Evolutionary conservation across 2,113 vertebrate genomes (phyloP).

Genomic region (Chaetura pelagica): DNA sequence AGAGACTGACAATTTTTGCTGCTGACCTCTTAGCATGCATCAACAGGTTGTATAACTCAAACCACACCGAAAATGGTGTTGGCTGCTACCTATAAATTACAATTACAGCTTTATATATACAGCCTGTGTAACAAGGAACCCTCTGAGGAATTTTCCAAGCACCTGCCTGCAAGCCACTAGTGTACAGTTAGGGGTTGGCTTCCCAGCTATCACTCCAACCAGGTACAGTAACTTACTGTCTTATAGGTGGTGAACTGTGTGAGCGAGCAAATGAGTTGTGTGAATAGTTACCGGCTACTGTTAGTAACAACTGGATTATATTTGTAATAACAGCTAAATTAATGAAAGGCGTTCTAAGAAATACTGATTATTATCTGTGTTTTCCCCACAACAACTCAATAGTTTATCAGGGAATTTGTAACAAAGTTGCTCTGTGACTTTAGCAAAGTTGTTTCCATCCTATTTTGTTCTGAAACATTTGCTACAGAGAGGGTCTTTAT

Average conservation of each 20-base stretch:
- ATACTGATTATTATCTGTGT: background rate
- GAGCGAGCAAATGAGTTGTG: background rate
- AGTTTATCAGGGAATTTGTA: background rate
- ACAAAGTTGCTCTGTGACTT: background rate
- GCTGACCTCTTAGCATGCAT: rapidly evolving
- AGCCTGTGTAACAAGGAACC: background rate
- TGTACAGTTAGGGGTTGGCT: background rate
- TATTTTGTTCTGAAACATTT: background rate
- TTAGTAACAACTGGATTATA: background rate
- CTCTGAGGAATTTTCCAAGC: background rate
- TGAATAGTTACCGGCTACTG: background rate
- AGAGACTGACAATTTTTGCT: background rate
- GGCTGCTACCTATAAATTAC: background rate
- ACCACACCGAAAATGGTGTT: background rate
- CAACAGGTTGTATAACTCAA: background rate
- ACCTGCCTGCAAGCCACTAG: background rate
- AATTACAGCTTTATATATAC: background rate
- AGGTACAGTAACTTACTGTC: background rate
- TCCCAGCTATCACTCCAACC: background rate
- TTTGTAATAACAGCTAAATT: background rate
- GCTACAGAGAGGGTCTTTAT: background rate
- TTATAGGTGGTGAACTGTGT: background rate
- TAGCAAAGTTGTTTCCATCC: background rate
- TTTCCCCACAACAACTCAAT: background rate
- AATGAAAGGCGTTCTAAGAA: background rate